Base-by-base conservation (phyloP, 2,113 vertebrate species). In the Alces alces region DNA sequence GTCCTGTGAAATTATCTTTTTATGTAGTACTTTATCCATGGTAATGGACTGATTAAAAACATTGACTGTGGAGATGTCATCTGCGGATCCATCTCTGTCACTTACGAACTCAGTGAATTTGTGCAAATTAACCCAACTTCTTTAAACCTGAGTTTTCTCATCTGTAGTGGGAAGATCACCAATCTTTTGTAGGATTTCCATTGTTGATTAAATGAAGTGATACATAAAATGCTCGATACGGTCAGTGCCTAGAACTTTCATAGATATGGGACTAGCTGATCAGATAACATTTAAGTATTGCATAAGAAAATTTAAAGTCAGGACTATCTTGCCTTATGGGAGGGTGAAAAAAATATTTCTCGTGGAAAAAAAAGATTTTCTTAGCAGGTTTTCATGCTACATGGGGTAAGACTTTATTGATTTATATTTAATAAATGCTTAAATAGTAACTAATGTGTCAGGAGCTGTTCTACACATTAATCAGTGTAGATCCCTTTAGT, bases 241-340 rank as follows among this genome's bases (percentile, higher is more conserved):
- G 7, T 79, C 7, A 94, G 4, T 45, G 8, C 61, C 11, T 55
- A 60, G 52, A 76, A 64, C 36, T 86, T 23, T 78, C 25, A 85
- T 43, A 91, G n/a, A 55, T 54, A 78, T 66, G 50, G 4, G 19
- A 21, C 19, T 90, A 86, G 60, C 66, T 90, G 70, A 92, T 89
- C 33, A 61, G 70, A 47, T 45, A 64, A 64, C 89, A 95, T 9
- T 89, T 85, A 84, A 64, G n/a, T 92, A 19, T n/a, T 87, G 2
- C n/a, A 95, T 43, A 95, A 93, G 82, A 33, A 91, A 85, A 79
- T 92, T 93, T 89, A 90, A 92, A 70, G 16, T 87, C 30, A 88
- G 13, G 27, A 80, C 66, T 54, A 96, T 43, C 21, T 82, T 93
- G n/a, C 21, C 23, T 90, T 21, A 52, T 36, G 21, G 43, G 33